Evolutionary conservation across 2,797 vertebrate genomes (phyloP), one percentile per base, ranked within the genome.

Genomic region (Heterohyrax brucei): DNA sequence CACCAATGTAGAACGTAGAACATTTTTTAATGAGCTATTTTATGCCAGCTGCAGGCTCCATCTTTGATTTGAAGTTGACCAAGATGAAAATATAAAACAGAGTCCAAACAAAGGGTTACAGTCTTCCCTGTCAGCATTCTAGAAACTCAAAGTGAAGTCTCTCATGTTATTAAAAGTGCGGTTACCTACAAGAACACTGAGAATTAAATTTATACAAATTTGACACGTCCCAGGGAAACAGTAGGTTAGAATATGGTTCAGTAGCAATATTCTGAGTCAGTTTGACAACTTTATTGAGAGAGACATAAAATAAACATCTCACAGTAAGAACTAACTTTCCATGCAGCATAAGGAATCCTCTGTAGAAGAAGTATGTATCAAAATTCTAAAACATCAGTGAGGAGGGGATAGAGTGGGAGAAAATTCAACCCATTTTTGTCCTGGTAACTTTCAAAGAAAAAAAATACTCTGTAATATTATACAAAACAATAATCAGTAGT

Each of bases 141-240:
- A 86, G 94, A 33, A 64, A 87, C 44, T 89, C 70, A 87, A 95
- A 94, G 83, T 89, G 68, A 75, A 97, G 19, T 95, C 33, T 91
- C 93, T 91, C 50, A 86, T 44, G 48, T 91, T 88, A 86, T 77
- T 81, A 81, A 93, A 93, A 94, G 7, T 26, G 93, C 91, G 89
- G 53, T 86, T 88, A 79, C 78, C 50, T 81, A 68, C 3, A 88
- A 53, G 50, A 85, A 66, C n/a, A 90, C 24, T 80, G 68, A 93
- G 16, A 85, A 85, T 94, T 91, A 96, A 91, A 93, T 87, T 66
- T 68, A 85, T 72, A 80, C 85, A 95, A 78, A 91, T 93, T 86
- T 83, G 87, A 89, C 91, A 68, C 7, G 59, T 84, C 5, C 7
- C 62, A 79, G 46, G 64, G 89, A 95, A 87, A 86, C 4, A 72